These are phyloP conservation scores for Laticauda colubrina DNA, from an alignment of 2,113 vertebrate genomes.

Conservation along the genomic window DNA sequence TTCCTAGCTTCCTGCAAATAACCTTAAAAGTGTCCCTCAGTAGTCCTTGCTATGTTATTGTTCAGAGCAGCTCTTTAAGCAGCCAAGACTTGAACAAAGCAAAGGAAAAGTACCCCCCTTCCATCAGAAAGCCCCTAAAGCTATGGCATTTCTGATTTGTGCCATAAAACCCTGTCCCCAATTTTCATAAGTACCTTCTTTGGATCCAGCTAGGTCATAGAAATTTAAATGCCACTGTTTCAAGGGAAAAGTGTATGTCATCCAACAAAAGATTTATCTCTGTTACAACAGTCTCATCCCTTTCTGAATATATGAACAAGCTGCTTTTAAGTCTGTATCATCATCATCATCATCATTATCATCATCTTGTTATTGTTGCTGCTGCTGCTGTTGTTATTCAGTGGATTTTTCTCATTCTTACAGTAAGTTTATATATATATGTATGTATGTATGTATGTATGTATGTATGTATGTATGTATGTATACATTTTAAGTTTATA, in stretches of 20 bases:
- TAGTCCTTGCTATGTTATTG: constrained; percentile 50
- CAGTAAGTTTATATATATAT: constrained; percentile 72
- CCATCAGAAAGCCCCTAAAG: background rate
- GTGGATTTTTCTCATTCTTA: constrained; percentile 89
- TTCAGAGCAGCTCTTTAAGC: constrained; percentile 44
- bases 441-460: too few species aligned
- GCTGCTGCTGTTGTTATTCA: constrained; percentile 76
- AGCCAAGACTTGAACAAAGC: constrained; percentile 2
- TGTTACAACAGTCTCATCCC: constrained; percentile 66
- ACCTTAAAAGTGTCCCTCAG: background rate
- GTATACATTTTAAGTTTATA: constrained; percentile 78
- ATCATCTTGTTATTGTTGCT: constrained; percentile 65
- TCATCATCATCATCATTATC: constrained; percentile 59
- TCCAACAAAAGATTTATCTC: constrained; percentile 67
- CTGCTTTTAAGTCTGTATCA: constrained; percentile 67
- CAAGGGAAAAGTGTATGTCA: constrained; percentile 58
- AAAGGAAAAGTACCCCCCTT: background rate
- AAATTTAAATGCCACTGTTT: constrained; percentile 48
- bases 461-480: too few species aligned
- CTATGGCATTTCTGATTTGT: constrained; percentile 56
- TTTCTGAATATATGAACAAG: constrained; percentile 59
- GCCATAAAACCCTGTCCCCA: background rate
- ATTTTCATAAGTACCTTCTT: constrained; percentile 43
- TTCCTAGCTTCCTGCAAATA: constrained; percentile 47
- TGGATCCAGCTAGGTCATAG: constrained; percentile 58